Evolutionary conservation across 2,113 vertebrate species (phyloP).

Genomic region (Malaclemys terrapin): DNA sequence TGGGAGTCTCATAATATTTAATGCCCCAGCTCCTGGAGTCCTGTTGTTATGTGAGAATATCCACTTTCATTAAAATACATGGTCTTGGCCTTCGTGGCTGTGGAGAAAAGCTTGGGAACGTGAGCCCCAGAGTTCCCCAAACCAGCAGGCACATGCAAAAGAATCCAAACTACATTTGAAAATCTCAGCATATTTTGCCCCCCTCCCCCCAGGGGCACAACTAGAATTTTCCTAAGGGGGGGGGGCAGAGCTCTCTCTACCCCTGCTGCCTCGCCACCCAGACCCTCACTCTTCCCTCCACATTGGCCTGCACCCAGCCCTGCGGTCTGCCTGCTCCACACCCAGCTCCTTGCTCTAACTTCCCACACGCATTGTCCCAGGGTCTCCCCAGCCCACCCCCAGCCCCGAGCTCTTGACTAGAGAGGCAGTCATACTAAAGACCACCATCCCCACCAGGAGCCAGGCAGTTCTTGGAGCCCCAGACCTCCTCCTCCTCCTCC

Average conservation of each 20-base stretch:
- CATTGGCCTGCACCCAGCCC: no score
- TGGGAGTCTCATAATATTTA: background rate
- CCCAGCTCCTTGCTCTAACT: background rate
- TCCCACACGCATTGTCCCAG: background rate
- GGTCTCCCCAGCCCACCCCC: no score
- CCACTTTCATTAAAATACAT: background rate
- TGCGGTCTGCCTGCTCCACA: background rate
- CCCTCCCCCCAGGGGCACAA: no score
- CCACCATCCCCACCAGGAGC: background rate
- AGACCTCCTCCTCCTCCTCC: background rate
- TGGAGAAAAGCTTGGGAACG: background rate
- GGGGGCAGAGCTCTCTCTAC: background rate
- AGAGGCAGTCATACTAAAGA: no score
- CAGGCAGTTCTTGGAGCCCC: background rate
- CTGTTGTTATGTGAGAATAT: background rate
- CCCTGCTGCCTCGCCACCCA: background rate
- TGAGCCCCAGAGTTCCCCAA: fast-evolving
- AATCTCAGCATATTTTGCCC: background rate
- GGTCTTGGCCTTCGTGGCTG: background rate
- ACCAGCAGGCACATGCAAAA: background rate
- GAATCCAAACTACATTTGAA: background rate
- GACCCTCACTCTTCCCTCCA: background rate
- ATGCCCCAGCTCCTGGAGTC: background rate
- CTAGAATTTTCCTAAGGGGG: no score
- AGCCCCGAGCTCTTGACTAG: no score